These are phyloP conservation scores for Discoglossus pictus DNA, from an alignment of 2,797 vertebrate genomes.

Conservation along the genomic window DNA sequence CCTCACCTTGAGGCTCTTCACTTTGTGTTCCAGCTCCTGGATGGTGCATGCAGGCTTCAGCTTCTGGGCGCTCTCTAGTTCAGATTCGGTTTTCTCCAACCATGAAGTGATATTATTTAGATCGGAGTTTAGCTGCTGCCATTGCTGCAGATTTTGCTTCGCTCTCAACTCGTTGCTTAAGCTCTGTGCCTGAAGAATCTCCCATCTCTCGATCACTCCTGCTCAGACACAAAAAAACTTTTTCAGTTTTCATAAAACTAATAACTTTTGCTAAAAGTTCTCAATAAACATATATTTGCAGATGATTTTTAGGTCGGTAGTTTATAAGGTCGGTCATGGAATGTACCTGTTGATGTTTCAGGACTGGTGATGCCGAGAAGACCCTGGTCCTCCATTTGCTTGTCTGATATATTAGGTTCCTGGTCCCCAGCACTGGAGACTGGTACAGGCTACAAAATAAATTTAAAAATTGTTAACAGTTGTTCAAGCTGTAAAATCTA, in stretches of 20 bases:
- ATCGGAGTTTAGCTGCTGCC: constrained; percentile 81
- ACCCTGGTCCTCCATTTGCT: constrained; percentile 62
- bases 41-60: constrained; percentile 64
- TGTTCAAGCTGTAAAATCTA: no score
- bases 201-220: constrained; percentile 92
- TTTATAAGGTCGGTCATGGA: no score
- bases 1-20: constrained; percentile 80
- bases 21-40: constrained; percentile 69
- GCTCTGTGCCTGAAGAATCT: constrained; percentile 78
- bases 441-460: constrained; percentile 52
- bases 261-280: no score
- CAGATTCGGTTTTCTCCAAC: constrained; percentile 75
- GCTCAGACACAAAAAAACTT: not conserved
- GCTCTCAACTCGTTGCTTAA: constrained; percentile 62
- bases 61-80: constrained; percentile 75
- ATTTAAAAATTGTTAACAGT: no score
- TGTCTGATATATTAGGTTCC: constrained; percentile 66
- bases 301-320: no score
- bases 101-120: constrained; percentile 78
- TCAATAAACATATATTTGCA: no score
- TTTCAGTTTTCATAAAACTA: no score
- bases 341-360: constrained; percentile 75
- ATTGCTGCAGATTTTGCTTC: constrained; percentile 70
- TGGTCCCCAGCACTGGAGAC: constrained; percentile 70
- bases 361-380: constrained; percentile 62